Evolutionary conservation across 2,888 invertebrate species (phyloP), one percentile per base, ranked within the genome.

Genomic region (Dilophus febrilis): DNA sequence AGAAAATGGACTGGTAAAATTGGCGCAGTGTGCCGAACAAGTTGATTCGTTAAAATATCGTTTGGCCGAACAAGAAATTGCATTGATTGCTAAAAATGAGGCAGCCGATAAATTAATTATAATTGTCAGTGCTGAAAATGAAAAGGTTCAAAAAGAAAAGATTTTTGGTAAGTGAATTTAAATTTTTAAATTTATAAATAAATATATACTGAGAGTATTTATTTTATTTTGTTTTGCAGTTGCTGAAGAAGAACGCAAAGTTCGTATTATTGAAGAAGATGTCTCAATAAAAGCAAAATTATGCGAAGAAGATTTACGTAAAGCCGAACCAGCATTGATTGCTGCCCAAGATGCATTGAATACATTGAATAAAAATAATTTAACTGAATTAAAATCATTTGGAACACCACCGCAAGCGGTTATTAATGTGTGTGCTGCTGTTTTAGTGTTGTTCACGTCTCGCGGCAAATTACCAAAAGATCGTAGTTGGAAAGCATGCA

Each of bases 341-440:
- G 91, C 91, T 14, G 94, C 94, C 1, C 83, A 87, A 56, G 56
- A 53, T 1, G 62, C 37, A 11, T 51, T 94, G 37, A 83, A 94
- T 53, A 94, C 92, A 0, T 64, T 95, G n/a, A 92, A 94, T 55
- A 95, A 95, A 65, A 83, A 78, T 53, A 95, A 94, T 57, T 64
- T 95, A 46, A 92, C 94, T 0, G 94, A 95, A 61, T 60, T 95
- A 52, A 92, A 94, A 57, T 88, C 92, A 1, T 94, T 95, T 58
- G 88, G 90, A 1, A 77, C 86, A 8, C 94, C 94, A n/a, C 88
- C 90, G 2, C 77, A 79, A 37, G 87, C 87, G 35, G 92, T 92
- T 0, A 77, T 85, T 2, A 84, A 78, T 51, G 91, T 94, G 0
- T 76, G 78, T 6, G 80, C 85, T 2, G 91, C 91, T 6, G 91